Evolutionary conservation across 2,797 vertebrate species (phyloP).

Genomic region (Pseudochirops corinnae): DNA sequence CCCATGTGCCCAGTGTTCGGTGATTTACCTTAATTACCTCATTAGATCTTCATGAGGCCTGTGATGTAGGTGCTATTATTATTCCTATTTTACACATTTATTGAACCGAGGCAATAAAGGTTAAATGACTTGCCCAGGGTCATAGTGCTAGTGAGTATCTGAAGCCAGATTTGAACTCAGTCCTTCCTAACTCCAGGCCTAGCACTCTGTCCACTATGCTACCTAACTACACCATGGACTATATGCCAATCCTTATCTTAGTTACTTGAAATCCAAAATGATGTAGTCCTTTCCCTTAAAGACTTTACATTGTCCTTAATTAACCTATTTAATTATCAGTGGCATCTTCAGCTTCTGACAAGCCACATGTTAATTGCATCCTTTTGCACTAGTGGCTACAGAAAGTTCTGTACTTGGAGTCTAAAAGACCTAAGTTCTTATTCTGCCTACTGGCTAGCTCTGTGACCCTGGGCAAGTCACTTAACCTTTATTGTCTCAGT

Average conservation of each 20-base stretch:
- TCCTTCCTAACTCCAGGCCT: background rate
- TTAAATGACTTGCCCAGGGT: no score
- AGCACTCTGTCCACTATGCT: background rate
- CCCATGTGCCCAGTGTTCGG: accelerated
- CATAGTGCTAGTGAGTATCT: background rate
- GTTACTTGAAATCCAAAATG: background rate
- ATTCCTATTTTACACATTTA: background rate
- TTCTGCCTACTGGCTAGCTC: no score
- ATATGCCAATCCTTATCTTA: background rate
- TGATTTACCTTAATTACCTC: background rate
- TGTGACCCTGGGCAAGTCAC: no score
- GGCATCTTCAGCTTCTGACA: background rate
- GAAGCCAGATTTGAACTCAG: background rate
- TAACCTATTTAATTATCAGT: background rate
- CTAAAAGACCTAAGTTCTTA: no score
- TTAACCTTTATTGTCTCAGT: no score
- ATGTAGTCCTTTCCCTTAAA: background rate
- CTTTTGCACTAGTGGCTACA: background rate
- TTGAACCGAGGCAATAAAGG: background rate
- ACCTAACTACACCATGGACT: no score
- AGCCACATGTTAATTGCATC: background rate
- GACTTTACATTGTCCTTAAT: background rate
- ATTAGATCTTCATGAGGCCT: background rate
- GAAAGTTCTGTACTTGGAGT: background rate
- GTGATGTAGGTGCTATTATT: background rate